A percentile compares a stretch with the other conserved stretches of the same genome.
phyloP scores from a whole-genome alignment of 2,797 vertebrate genomes.

The Coreius guichenoti region DNA sequence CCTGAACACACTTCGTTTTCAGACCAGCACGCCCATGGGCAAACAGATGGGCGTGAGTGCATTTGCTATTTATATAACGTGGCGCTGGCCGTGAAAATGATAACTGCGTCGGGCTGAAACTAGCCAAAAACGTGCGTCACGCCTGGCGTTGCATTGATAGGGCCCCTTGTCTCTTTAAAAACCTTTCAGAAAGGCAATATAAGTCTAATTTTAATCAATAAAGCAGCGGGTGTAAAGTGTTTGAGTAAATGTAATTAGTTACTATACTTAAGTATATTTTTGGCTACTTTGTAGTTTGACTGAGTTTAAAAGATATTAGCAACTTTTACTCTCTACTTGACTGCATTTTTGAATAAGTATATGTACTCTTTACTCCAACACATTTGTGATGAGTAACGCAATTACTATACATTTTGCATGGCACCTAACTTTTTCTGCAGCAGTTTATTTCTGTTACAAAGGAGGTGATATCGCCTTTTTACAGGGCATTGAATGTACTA shows the following conservation, averaged over 20 bases:
- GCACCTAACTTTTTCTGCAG: background rate
- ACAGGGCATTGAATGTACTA: background rate
- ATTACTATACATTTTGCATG: background rate
- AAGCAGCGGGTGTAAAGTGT: background rate
- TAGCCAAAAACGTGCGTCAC: no score
- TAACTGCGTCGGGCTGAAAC: no score
- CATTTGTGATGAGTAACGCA: background rate
- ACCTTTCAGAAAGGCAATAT: background rate
- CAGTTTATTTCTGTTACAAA: background rate
- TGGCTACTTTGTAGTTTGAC: background rate
- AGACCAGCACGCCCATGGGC: no score
- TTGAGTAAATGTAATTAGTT: background rate
- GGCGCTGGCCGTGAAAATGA: no score
- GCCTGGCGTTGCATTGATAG: no score
- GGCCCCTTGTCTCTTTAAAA: background rate
- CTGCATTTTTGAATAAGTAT: no score
- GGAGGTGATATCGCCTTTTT: background rate
- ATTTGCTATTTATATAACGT: no score
- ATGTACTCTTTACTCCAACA: background rate
- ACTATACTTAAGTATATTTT: no score
- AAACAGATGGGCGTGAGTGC: no score
- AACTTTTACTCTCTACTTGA: background rate
- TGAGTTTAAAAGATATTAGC: background rate
- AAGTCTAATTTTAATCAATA: background rate
- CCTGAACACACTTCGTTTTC: no score